These are phyloP conservation scores for Siniperca chuatsi DNA, from an alignment of 2,113 vertebrate genomes.

Conservation along the genomic window DNA sequence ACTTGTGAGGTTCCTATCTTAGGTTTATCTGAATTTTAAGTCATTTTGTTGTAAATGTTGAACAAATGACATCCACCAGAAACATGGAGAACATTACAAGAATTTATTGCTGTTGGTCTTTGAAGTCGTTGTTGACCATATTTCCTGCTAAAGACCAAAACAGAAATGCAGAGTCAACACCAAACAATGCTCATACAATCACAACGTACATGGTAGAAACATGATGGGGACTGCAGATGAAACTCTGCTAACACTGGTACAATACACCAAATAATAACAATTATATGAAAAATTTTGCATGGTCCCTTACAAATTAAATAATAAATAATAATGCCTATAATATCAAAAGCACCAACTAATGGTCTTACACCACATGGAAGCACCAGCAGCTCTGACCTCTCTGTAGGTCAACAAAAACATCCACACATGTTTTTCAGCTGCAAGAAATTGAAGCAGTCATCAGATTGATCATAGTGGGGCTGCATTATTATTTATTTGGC, in stretches of 20 bases:
- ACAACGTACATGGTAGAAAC: background rate
- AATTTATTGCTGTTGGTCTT: background rate
- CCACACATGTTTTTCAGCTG: background rate
- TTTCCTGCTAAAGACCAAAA: slow-evolving; percentile 4
- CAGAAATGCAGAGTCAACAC: background rate
- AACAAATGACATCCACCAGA: background rate
- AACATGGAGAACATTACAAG: background rate
- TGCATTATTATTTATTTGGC: background rate
- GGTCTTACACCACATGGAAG: too few relatives aligned
- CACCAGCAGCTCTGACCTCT: background rate
- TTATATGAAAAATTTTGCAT: background rate
- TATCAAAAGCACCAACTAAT: background rate
- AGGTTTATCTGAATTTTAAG: background rate
- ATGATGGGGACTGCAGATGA: background rate
- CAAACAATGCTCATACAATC: background rate
- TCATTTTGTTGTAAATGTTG: background rate
- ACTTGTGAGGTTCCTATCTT: background rate
- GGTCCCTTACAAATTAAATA: background rate
- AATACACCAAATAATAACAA: background rate
- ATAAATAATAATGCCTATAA: background rate
- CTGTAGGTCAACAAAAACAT: background rate
- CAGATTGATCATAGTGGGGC: background rate
- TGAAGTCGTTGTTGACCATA: background rate
- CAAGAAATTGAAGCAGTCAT: background rate
- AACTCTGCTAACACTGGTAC: too few relatives aligned